phyloP scores from a whole-genome alignment of 2,888 invertebrate genomes.

The Seira sanloemensis region DNA sequence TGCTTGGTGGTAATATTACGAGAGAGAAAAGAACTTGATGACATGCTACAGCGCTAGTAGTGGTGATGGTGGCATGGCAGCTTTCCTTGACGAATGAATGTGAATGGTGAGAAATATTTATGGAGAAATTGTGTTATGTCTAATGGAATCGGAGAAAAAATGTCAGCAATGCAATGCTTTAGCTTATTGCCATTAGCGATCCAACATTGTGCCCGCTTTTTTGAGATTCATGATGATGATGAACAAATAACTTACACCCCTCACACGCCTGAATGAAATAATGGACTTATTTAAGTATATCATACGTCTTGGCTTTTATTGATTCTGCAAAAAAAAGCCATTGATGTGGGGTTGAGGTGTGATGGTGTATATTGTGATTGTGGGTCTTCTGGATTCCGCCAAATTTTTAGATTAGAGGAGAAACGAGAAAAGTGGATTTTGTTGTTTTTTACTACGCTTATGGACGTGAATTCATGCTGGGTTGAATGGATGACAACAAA shows the following conservation, averaged over 20 bases:
- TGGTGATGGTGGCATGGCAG: constrained; percentile 11
- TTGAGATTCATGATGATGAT: not conserved
- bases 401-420: not conserved
- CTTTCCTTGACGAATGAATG: too few species aligned
- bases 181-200: not conserved
- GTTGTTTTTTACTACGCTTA: not conserved
- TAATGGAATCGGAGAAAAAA: not conserved
- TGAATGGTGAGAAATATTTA: not conserved
- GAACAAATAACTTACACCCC: not conserved
- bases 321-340: not conserved
- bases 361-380: not conserved
- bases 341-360: not conserved
- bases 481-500: not conserved
- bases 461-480: not conserved
- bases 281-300: not conserved
- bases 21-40: not conserved
- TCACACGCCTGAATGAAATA: not conserved
- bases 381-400: not conserved
- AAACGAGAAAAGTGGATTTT: not conserved
- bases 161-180: not conserved
- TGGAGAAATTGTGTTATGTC: not conserved
- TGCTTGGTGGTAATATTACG: constrained; percentile 27
- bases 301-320: not conserved
- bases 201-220: not conserved
- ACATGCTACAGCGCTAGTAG: not conserved